These are phyloP conservation scores for Diogma glabrata DNA, from an alignment of 2,888 invertebrate species.

Conservation along the genomic window DNA sequence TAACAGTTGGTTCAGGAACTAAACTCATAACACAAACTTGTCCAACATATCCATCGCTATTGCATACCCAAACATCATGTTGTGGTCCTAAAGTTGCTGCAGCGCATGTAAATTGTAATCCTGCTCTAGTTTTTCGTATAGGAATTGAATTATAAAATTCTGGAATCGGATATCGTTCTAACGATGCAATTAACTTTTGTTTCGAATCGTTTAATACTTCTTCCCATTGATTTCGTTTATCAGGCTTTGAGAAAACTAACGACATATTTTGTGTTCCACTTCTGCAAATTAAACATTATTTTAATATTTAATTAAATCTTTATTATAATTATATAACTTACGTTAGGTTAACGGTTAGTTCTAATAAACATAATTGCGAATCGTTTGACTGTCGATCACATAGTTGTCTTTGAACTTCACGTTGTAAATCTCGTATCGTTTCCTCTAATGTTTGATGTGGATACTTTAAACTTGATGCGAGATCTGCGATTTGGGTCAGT, in stretches of 20 bases:
- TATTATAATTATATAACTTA: too few relatives aligned
- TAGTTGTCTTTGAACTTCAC: slow-evolving; percentile 65
- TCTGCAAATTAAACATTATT: slow-evolving; percentile 53
- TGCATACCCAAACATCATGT: slow-evolving; percentile 94
- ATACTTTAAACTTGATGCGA: slow-evolving; percentile 61
- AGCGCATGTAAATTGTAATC: slow-evolving; percentile 86
- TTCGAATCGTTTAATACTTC: slow-evolving; percentile 87
- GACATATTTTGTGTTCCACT: slow-evolving; percentile 79
- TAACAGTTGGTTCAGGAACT: slow-evolving; percentile 79
- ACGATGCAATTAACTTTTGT: slow-evolving; percentile 70
- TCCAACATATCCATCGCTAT: slow-evolving; percentile 94
- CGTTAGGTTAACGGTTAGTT: slow-evolving; percentile 76
- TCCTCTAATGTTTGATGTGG: slow-evolving; percentile 78
- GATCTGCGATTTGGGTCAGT: slow-evolving; percentile 70
- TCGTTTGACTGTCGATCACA: slow-evolving; percentile 73
- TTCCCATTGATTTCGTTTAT: slow-evolving; percentile 87
- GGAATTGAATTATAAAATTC: slow-evolving; percentile 84
- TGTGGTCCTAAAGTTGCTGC: slow-evolving; percentile 58
- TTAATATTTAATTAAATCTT: too few relatives aligned
- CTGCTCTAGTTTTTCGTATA: slow-evolving; percentile 90
- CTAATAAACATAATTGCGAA: slow-evolving; percentile 56
- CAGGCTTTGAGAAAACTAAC: slow-evolving; percentile 77
- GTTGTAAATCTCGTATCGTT: slow-evolving; percentile 66
- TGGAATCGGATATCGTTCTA: slow-evolving; percentile 71
- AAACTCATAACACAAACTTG: slow-evolving; percentile 87